Conservation (phyloP, 2,113 vertebrate species). For the Passer montanus region DNA sequence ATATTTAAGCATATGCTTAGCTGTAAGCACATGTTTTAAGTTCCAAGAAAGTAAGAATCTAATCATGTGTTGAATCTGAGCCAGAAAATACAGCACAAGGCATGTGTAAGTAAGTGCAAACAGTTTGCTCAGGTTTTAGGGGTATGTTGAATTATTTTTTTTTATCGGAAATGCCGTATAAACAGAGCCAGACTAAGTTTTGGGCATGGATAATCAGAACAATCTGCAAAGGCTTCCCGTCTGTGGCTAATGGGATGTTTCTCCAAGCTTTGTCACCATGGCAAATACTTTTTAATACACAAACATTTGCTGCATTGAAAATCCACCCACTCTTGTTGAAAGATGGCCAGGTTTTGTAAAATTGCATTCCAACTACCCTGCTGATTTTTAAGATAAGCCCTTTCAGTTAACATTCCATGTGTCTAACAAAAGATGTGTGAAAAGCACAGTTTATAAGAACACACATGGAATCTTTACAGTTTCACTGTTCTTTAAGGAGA, state of each 20-base stretch:
- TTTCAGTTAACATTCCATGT: conserved; percentile 76
- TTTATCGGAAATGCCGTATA: conserved; percentile 68
- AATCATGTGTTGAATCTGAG: conserved; percentile 44
- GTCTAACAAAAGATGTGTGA: conserved; percentile 74
- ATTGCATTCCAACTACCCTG: conserved; percentile 81
- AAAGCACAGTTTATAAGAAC: conserved; percentile 71
- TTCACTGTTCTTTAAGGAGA: conserved; percentile 55
- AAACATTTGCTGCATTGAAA: conserved; percentile 84
- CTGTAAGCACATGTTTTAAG: conserved; percentile 56
- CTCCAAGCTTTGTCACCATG: conserved; percentile 85
- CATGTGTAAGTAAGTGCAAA: conserved; percentile 63
- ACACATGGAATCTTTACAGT: conserved; percentile 51
- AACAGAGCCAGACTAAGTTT: conserved; percentile 75
- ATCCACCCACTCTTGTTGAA: conserved; percentile 85
- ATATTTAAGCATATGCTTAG: conserved; percentile 63
- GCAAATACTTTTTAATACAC: conserved; percentile 85
- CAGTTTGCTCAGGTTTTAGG: conserved; percentile 66
- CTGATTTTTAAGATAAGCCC: conserved; percentile 80
- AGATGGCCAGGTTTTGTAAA: conserved; percentile 83
- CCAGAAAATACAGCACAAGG: conserved; percentile 57
- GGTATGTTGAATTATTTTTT: conserved; percentile 55
- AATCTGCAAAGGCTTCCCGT: conserved; percentile 80
- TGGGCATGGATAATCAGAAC: conserved; percentile 81
- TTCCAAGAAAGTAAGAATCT: conserved; percentile 60
- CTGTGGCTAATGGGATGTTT: conserved; percentile 84